Evolutionary conservation across 2,888 invertebrate species (phyloP).

Genomic region (Aquatica leii): DNA sequence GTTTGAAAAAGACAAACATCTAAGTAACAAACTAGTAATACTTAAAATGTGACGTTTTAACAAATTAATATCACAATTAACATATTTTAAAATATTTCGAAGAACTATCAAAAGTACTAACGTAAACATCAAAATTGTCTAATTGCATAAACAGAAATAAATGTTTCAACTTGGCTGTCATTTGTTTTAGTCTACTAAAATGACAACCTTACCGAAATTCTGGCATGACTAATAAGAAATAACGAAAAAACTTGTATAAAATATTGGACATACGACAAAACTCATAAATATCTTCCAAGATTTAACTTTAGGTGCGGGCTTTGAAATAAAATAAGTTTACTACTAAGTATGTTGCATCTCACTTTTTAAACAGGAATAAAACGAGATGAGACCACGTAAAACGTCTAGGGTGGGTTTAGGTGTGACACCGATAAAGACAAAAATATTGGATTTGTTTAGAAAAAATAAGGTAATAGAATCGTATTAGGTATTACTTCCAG

Average conservation of each 20-base stretch:
- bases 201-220: conserved; percentile 43
- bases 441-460: background rate
- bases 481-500: conserved; percentile 5
- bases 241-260: conserved; percentile 44
- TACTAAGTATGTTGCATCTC: background rate
- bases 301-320: conserved; percentile 48
- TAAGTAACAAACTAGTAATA: too few species aligned
- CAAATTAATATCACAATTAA: too few species aligned
- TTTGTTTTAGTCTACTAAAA: conserved; percentile 46
- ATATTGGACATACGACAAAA: conserved; percentile 52
- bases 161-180: conserved; percentile 34
- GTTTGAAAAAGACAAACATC: too few species aligned
- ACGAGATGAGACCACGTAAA: background rate
- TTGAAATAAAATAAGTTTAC: conserved; percentile 21
- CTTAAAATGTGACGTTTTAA: too few species aligned
- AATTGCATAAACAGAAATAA: conserved; percentile 22
- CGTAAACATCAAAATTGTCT: conserved; percentile 9
- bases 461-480: background rate
- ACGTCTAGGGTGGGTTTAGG: conserved; percentile 7
- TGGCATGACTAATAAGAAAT: conserved; percentile 37
- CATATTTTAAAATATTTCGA: too few species aligned
- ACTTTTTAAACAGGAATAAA: background rate
- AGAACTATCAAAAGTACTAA: conserved; percentile 4
- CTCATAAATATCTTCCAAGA: conserved; percentile 52
- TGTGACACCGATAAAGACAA: background rate